Percentiles rank a stretch among this genome's conserved stretches.
These are phyloP conservation scores for Gallinago stenura DNA, from an alignment of 2,797 vertebrate species.

Conservation along the genomic window DNA sequence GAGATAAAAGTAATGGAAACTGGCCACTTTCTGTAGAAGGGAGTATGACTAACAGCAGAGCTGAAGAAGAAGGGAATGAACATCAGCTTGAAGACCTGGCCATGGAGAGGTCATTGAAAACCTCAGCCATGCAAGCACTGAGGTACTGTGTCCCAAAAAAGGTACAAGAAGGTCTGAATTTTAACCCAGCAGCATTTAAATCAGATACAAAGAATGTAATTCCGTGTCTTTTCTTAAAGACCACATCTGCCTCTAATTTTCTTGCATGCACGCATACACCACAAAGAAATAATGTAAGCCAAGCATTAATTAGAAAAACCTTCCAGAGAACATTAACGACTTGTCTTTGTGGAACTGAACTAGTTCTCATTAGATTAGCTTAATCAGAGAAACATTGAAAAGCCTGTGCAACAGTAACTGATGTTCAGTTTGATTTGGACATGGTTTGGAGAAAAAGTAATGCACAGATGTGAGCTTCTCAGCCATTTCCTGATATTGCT, in stretches of 20 bases:
- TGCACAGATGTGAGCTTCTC: not conserved
- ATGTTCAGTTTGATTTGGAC: not conserved
- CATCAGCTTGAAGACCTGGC: not conserved
- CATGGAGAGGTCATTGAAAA: not conserved
- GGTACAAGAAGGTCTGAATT: not conserved
- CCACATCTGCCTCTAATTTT: not conserved
- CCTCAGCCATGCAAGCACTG: not conserved
- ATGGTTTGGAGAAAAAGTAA: not conserved
- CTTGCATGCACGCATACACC: not conserved
- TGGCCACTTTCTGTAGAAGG: not conserved
- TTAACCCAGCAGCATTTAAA: not conserved
- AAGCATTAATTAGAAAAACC: not conserved
- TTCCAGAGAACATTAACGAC: not conserved
- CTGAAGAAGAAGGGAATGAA: not conserved
- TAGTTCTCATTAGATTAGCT: not conserved
- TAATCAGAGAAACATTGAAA: not conserved
- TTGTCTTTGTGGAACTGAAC: not conserved
- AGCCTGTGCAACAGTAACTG: not conserved
- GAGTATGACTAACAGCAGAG: not conserved
- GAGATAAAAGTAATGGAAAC: not conserved
- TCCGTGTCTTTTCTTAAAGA: not conserved
- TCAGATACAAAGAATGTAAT: not conserved
- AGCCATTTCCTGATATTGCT: not conserved
- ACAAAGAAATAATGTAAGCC: not conserved
- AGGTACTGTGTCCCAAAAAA: not conserved